Conservation (phyloP, 2,113 vertebrate genomes). For the Chlorodrepanis virens region DNA sequence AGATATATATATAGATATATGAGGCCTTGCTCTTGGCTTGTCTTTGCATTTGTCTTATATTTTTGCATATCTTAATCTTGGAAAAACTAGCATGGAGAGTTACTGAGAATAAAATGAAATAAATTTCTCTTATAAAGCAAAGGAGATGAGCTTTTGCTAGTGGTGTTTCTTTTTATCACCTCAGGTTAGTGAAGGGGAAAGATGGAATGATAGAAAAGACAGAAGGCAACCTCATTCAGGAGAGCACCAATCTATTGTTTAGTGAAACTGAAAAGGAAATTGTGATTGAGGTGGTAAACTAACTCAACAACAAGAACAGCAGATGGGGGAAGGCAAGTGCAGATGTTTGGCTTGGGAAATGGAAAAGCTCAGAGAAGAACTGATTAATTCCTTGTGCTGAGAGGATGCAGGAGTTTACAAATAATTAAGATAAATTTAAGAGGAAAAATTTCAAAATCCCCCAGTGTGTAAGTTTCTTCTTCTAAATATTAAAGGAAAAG, state of each 20-base stretch:
- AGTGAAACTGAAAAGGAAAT: conserved; percentile 16
- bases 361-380: neutral
- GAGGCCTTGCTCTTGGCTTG: neutral
- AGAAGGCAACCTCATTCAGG: neutral
- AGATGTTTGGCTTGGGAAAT: conserved; percentile 24
- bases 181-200: neutral
- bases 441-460: neutral
- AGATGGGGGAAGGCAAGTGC: neutral
- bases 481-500: neutral
- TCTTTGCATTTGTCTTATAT: neutral
- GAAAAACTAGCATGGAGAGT: neutral
- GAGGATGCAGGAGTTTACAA: neutral
- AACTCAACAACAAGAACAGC: neutral
- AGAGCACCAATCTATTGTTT: neutral
- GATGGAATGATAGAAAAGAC: neutral
- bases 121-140: neutral
- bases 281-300: neutral
- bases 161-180: neutral
- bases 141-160: neutral
- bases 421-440: neutral
- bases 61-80: neutral
- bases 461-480: neutral
- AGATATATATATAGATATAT: neutral
- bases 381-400: neutral
- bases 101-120: neutral